Evolutionary conservation across 2,797 vertebrate genomes (phyloP).

Genomic region (Pipistrellus kuhlii): DNA sequence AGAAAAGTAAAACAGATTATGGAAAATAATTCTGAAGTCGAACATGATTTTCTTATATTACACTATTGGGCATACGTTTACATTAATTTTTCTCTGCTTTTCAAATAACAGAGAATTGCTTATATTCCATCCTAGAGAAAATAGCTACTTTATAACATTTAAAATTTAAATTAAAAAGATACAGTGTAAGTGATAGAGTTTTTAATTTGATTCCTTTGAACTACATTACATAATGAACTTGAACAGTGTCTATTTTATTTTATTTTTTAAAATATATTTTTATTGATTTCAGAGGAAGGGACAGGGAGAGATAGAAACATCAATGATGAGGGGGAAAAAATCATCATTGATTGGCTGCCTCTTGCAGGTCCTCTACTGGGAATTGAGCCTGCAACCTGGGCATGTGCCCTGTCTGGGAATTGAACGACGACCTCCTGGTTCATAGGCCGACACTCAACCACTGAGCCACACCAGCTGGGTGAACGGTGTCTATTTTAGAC

Average conservation of each 20-base stretch:
- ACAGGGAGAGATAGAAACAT: too few relatives aligned
- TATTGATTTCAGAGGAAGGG: too few relatives aligned
- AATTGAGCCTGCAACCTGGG: too few relatives aligned
- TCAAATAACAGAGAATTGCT: constrained; percentile 41
- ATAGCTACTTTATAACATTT: constrained; percentile 33
- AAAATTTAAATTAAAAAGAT: constrained; percentile 41
- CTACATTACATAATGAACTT: background rate
- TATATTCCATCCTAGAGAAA: background rate
- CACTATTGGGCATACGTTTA: background rate
- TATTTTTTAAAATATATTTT: too few relatives aligned
- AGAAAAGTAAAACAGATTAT: constrained; percentile 3
- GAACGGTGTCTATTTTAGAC: background rate
- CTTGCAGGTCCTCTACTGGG: too few relatives aligned
- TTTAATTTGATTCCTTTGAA: background rate
- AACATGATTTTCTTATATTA: constrained; percentile 46
- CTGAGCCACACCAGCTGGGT: too few relatives aligned
- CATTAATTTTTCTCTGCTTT: background rate
- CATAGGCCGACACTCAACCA: too few relatives aligned
- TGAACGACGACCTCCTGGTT: too few relatives aligned
- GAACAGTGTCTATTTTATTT: background rate
- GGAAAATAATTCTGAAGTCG: constrained; percentile 41
- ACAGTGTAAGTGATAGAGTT: constrained; percentile 34
- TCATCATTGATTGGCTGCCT: too few relatives aligned
- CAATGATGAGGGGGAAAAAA: too few relatives aligned
- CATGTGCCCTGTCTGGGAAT: too few relatives aligned